Evolutionary conservation across 2,113 vertebrate genomes (phyloP).

Genomic region (Epinephelus cyanopodus): DNA sequence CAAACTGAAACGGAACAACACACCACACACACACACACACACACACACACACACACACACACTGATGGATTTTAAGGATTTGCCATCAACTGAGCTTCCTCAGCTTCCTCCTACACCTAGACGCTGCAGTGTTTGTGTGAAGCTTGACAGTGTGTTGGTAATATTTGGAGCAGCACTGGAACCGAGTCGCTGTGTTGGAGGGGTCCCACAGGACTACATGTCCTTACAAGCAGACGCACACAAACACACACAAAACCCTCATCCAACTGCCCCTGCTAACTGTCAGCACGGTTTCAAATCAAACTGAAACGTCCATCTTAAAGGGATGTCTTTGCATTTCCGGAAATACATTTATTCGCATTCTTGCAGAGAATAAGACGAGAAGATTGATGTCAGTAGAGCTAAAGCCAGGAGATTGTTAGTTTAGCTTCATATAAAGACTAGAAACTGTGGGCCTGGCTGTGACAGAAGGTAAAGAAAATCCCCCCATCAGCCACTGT

Average conservation of each 20-base stretch:
- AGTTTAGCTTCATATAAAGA: background rate
- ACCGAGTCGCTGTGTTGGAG: slow-evolving; percentile 39
- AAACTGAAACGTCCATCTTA: background rate
- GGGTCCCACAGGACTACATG: slow-evolving; percentile 29
- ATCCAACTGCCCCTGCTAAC: background rate
- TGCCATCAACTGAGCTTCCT: slow-evolving; percentile 49
- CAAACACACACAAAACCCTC: background rate
- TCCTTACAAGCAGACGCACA: slow-evolving; percentile 23
- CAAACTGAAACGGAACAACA: background rate
- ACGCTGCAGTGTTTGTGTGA: slow-evolving; percentile 20
- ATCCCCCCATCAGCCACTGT: background rate
- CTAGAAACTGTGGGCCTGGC: background rate
- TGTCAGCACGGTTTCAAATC: background rate
- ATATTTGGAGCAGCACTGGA: slow-evolving; percentile 54
- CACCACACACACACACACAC: slow-evolving; percentile 10
- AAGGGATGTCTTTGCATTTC: background rate
- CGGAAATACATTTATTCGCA: no score
- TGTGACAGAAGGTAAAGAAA: background rate
- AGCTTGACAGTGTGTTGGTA: slow-evolving; percentile 61
- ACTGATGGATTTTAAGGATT: slow-evolving; percentile 61
- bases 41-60: slow-evolving; percentile 19
- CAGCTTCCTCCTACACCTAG: slow-evolving; percentile 32
- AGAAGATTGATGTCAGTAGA: background rate
- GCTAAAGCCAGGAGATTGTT: background rate
- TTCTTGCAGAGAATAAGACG: background rate